Evolutionary conservation across 1,140 invertebrate genomes (phyloP).

Genomic region (Cherax quadricarinatus): DNA sequence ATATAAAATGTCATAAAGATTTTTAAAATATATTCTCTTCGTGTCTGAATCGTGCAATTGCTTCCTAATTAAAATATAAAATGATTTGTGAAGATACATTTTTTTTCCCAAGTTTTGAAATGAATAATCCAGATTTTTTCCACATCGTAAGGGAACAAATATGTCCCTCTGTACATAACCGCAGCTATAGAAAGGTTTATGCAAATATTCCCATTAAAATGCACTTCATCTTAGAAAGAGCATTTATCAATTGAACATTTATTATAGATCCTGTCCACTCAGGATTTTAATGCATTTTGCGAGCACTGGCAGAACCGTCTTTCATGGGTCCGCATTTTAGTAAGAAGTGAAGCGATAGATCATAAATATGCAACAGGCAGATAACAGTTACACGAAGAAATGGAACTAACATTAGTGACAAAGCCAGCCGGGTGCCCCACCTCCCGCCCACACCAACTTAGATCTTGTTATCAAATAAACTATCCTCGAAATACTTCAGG

Average conservation of each 20-base stretch:
- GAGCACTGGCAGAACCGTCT: too few relatives aligned
- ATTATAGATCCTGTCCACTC: neutral
- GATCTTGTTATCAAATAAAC: neutral
- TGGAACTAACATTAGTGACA: neutral
- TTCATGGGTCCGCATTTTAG: too few relatives aligned
- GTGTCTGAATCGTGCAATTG: too few relatives aligned
- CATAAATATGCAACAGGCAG: slow-evolving; percentile 12
- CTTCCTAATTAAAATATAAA: too few relatives aligned
- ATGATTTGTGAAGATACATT: too few relatives aligned
- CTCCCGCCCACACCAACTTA: neutral
- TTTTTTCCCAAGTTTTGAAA: neutral
- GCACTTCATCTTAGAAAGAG: neutral
- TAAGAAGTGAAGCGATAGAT: neutral
- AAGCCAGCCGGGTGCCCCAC: neutral
- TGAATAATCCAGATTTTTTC: neutral
- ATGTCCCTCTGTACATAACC: neutral
- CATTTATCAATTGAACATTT: neutral
- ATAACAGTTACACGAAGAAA: neutral
- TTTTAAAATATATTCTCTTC: too few relatives aligned
- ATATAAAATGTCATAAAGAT: neutral
- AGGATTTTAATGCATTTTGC: neutral
- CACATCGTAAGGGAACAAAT: neutral
- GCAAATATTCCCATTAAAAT: neutral
- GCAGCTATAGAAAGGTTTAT: neutral
- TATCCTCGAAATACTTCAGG: neutral